Evolutionary conservation across 1,140 invertebrate species (phyloP).

Genomic region (Drosophila ambigua): DNA sequence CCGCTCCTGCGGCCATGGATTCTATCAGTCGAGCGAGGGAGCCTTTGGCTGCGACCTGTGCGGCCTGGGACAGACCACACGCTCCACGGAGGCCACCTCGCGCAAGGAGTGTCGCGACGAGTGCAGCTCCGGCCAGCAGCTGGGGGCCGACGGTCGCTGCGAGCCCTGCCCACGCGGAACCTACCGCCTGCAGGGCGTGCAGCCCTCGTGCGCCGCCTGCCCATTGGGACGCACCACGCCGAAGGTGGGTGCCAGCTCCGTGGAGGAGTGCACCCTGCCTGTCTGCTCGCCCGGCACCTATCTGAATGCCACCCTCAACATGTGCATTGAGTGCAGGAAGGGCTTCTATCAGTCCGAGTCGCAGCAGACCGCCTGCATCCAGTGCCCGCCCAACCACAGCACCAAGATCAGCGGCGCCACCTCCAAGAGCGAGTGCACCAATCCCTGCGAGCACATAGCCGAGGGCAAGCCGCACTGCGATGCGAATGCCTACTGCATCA

Average conservation of each 20-base stretch:
- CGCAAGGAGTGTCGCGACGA: conserved; percentile 94
- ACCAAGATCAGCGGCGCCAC: conserved; percentile 91
- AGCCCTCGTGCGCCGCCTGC: conserved; percentile 94
- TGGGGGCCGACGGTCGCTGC: conserved; percentile 95
- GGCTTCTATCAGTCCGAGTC: conserved; percentile 96
- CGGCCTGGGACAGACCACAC: conserved; percentile 95
- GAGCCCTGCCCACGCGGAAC: conserved; percentile 96
- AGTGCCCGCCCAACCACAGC: conserved; percentile 96
- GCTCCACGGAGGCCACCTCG: conserved; percentile 95
- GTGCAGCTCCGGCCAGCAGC: conserved; percentile 94
- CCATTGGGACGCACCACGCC: conserved; percentile 95
- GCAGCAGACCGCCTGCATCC: conserved; percentile 94
- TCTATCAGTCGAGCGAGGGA: conserved; percentile 96
- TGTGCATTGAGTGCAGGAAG: conserved; percentile 94
- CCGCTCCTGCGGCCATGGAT: conserved; percentile 96
- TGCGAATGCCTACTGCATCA: conserved; percentile 93
- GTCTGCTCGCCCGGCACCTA: conserved; percentile 93
- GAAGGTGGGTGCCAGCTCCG: conserved; percentile 90
- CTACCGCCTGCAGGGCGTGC: conserved; percentile 93
- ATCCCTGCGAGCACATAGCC: conserved; percentile 92
- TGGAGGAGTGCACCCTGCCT: conserved; percentile 96
- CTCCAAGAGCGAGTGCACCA: conserved; percentile 93
- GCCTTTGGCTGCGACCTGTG: conserved; percentile 95
- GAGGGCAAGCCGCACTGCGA: conserved; percentile 92
- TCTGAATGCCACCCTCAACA: conserved; percentile 92